These are phyloP conservation scores for Acrocephalus kingi DNA, from an alignment of 2,113 vertebrate genomes.

Conservation along the genomic window DNA sequence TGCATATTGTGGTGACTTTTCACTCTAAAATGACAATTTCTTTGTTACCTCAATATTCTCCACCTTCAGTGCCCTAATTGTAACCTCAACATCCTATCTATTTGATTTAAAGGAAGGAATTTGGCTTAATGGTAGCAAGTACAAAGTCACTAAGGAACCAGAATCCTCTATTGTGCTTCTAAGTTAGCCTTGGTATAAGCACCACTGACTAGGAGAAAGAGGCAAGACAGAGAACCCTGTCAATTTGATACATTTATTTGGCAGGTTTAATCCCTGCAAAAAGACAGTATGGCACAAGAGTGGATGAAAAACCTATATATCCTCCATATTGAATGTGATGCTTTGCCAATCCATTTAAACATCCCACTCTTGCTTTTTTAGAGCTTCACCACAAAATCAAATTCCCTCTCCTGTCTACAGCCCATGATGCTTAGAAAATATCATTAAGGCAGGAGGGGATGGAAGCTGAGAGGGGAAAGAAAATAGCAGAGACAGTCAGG, in stretches of 20 bases:
- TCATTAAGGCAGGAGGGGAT: neutral
- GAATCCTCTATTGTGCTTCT: neutral
- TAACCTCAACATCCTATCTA: neutral
- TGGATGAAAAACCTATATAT: neutral
- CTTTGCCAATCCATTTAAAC: neutral
- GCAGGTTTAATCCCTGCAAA: neutral
- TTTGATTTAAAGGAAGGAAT: neutral
- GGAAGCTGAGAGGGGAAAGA: neutral
- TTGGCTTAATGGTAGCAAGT: neutral
- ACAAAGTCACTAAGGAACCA: neutral
- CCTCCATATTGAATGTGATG: neutral
- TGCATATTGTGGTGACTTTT: neutral
- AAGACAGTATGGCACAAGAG: neutral
- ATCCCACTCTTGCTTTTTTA: neutral
- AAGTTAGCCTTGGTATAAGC: neutral
- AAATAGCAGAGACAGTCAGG: neutral
- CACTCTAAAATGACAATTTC: neutral
- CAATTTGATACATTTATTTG: neutral
- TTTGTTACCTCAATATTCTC: neutral
- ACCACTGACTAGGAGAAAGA: neutral
- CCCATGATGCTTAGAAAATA: neutral
- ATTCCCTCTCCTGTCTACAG: neutral
- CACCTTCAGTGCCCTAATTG: neutral
- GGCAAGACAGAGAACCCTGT: neutral
- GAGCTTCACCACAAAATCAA: neutral